Conservation (phyloP, 2,113 vertebrate species). For the Talpa occidentalis region DNA sequence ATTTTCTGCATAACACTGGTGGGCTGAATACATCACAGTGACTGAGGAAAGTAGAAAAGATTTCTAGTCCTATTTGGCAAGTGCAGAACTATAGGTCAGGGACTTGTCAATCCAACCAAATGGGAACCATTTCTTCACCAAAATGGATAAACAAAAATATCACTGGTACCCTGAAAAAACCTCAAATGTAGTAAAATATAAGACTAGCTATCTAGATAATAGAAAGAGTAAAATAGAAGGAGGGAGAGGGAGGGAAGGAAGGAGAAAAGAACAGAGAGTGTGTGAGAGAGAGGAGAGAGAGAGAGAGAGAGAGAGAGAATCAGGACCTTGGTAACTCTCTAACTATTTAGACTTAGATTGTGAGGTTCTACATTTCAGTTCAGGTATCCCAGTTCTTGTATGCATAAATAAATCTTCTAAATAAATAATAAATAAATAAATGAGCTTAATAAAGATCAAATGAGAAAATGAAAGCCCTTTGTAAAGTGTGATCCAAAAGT, state of each 20-base stretch:
- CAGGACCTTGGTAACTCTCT: background rate
- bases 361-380: background rate
- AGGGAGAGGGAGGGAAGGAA: background rate
- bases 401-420: no score
- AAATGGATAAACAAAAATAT: background rate
- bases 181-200: background rate
- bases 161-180: background rate
- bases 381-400: no score
- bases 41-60: slow-evolving; percentile 39
- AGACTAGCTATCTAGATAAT: background rate
- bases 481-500: background rate
- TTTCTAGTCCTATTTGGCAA: slow-evolving; percentile 7
- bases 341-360: background rate
- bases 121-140: background rate
- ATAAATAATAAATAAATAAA: no score
- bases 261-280: background rate
- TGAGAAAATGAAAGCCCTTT: background rate
- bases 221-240: background rate
- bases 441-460: background rate
- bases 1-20: slow-evolving; percentile 79
- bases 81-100: background rate
- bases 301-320: background rate
- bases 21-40: slow-evolving; percentile 44
- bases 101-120: background rate
- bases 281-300: no score